Evolutionary conservation across 2,888 invertebrate species (phyloP), one percentile per base, ranked within the genome.

Genomic region (Gnatocerus cornutus): DNA sequence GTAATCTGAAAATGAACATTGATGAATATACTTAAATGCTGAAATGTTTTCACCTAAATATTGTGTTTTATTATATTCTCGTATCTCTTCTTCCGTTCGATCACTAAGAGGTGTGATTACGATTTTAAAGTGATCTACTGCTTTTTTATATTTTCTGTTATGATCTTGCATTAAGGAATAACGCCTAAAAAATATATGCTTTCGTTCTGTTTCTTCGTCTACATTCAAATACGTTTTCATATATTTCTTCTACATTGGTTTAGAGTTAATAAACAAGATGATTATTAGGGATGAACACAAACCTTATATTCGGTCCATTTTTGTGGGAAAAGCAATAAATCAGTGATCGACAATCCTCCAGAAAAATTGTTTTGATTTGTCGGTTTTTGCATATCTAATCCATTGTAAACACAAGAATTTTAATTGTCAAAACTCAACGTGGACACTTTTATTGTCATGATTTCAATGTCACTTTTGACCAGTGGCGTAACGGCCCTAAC

Each of bases 301-400:
- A 46, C 46, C 10, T 46, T 46, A 27, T 9, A 46, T 16, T 16
- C n/a, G 8, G 16, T 46, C 46, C 46, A 46, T n/a, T 46, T 46
- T 46, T 13, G n/a, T 16, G 21, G 21, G 16, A 46, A 46, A 13
- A 9, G 6, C 6, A 46, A 8, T 8, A 46, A 16, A 16, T 46
- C 46, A 7, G 46, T 46, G 9, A 46, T 12, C 6, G 46, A 46
- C 6, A 33, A n/a, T 33, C n/a, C 33, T 2, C 6, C 33, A 33
- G 33, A 33, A 21, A 21, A 21, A 33, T 33, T 7, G 2, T 7
- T 7, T 33, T 33, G 2, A 33, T 33, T 33, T 33, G 1, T 33
- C 6, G 33, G 33, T 4, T 33, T 33, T 33, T 9, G 7, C 33
- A 33, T 33, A 33, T 33, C n/a, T 6, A 33, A 5, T 29, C 7